Evolutionary conservation across 1,140 invertebrate genomes (phyloP), one percentile per base, ranked within the genome.

Genomic region (Proctacanthus coquilletti): DNA sequence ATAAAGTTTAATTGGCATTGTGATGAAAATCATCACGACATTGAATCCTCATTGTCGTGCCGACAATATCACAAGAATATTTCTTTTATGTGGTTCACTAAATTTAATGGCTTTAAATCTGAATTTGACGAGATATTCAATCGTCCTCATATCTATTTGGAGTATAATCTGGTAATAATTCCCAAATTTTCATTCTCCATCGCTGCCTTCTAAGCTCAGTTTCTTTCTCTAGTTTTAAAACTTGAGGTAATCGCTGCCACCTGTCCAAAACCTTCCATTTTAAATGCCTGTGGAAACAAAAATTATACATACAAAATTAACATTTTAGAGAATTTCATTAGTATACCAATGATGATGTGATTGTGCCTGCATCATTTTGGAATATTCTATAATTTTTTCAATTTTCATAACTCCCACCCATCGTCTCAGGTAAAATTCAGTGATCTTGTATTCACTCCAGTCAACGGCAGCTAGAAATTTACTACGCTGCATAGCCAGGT

Each of bases 181-280:
- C 66, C 52, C 68, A 65, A 9, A 77, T 75, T 58, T 73, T 75
- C 47, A 70, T 52, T 20, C 74, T 61, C 75, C 75, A 77, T 49
- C 66, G 69, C 40, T 66, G 58, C 48, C 74, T 73, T 37, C 72
- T 65, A 33, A 65, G 63, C 42, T 77, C 72, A 29, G 73, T 74
- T 41, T 74, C 69, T 46, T 68, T 66, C 55, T 73, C 70, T 20
- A 75, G 48, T 18, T 66, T 61, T 13, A 73, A 62, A 18, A 77
- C 53, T 21, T 68, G 69, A 4, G 72, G 71, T 36, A 76, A 54
- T 2, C 65, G 66, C 41, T 66, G 61, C 75, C 74, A 77, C 40
- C 62, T 66, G 17, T 71, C 70, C 38, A 75, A 62, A 4, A 65
- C 64, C 48, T 72, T 71, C 52, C 73, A 71, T 40, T 71, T 51